Conservation (phyloP, 2,888 invertebrate genomes). For the Agrilus mali region DNA sequence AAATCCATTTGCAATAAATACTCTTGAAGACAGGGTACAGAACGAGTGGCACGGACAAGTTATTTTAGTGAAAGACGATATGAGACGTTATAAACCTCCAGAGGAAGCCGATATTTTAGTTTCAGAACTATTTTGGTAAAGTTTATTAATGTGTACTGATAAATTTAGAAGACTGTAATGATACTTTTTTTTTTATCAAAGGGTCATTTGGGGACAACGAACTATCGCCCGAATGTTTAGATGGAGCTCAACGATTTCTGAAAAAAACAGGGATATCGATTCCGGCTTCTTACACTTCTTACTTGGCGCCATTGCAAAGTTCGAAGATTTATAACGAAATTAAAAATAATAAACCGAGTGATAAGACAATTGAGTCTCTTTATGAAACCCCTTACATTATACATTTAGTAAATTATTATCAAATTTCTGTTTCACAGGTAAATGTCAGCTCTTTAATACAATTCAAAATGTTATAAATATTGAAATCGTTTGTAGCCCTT, state of each 20-base stretch:
- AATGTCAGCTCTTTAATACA: neutral
- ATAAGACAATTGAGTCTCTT: constrained; percentile 40
- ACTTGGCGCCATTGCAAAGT: constrained; percentile 85
- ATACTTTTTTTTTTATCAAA: constrained; percentile 17
- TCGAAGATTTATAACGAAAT: constrained; percentile 76
- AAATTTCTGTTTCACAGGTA: constrained; percentile 57
- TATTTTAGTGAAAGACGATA: constrained; percentile 70
- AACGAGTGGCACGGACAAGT: constrained; percentile 71
- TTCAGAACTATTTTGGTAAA: constrained; percentile 81
- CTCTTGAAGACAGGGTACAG: constrained; percentile 59
- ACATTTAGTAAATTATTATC: constrained; percentile 73
- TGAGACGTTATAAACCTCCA: constrained; percentile 69
- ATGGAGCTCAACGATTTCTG: constrained; percentile 81
- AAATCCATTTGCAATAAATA: constrained; percentile 90
- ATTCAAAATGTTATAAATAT: too few species aligned
- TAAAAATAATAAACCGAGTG: constrained; percentile 34
- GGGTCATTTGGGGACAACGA: constrained; percentile 98
- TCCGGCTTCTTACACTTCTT: constrained; percentile 80
- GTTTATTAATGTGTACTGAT: neutral
- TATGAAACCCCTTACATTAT: constrained; percentile 89
- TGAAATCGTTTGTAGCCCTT: constrained; percentile 44
- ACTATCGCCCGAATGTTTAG: constrained; percentile 93
- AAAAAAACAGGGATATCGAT: constrained; percentile 84
- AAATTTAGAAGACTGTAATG: neutral
- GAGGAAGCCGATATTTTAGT: constrained; percentile 91